Evolutionary conservation across 2,797 vertebrate genomes (phyloP).

Genomic region (Lagocephalus sceleratus): DNA sequence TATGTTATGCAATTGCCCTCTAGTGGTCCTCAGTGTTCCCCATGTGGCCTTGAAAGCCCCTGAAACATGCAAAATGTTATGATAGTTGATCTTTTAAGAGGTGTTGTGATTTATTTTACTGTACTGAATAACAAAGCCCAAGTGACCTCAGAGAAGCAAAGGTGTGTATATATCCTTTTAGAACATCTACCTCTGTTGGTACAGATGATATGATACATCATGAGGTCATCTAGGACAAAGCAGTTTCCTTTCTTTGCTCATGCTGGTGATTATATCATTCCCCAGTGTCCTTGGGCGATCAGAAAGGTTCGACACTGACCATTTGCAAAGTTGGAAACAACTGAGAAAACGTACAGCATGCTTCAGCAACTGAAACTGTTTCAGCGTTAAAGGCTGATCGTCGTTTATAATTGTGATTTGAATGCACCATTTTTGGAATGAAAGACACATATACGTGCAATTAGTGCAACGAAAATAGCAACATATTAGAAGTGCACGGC

Average conservation of each 20-base stretch:
- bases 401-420: too few species aligned
- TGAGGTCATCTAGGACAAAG: neutral
- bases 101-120: neutral
- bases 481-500: too few species aligned
- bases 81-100: conserved; percentile 2
- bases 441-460: too few species aligned
- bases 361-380: too few species aligned
- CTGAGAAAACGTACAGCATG: too few species aligned
- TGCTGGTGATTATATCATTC: neutral
- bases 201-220: neutral
- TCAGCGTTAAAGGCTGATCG: too few species aligned
- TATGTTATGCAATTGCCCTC: conserved; percentile 46
- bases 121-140: too few species aligned
- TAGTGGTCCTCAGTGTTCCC: conserved; percentile 27
- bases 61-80: conserved; percentile 8
- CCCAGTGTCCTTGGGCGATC: neutral
- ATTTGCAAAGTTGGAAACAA: too few species aligned
- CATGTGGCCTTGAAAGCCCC: conserved; percentile 18
- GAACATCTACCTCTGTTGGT: neutral
- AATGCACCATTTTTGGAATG: too few species aligned
- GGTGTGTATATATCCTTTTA: too few species aligned
- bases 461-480: too few species aligned
- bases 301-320: too few species aligned
- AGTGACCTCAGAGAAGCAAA: neutral
- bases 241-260: neutral